Base-by-base conservation (phyloP, 1,140 invertebrate species). In the Octopus bimaculoides region DNA sequence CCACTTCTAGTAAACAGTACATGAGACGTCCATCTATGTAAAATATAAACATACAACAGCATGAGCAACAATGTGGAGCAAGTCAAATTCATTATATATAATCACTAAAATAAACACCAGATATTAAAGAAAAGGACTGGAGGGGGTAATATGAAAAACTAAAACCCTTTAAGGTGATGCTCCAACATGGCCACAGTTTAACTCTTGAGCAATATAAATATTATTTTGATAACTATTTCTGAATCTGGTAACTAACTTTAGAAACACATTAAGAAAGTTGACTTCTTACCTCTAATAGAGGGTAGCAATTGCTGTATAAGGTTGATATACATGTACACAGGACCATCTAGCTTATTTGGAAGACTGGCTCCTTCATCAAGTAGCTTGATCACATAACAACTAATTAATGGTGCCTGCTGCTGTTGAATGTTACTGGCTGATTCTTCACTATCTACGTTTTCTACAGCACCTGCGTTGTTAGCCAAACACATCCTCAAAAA, bases 401-500 rank as follows among this genome's bases (percentile, higher is more conserved):
- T 80, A 53, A 90, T 83, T 9, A 66, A 52, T 52, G 89, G 88
- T 20, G 87, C 85, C 91, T 87, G 91, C 92, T 56, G 92, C 92
- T 78, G 91, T 91, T 79, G 94, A 88, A 26, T 94, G 86, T 52
- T 93, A 90, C 77, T 92, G 92, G 81, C 94, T 91, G 87, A 95
- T 92, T 77, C 92, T 90, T 3, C 93, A 85, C 87, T 95, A 95
- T 82, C 92, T 87, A 81, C 93, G 90, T 5, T 94, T 85, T 71
- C 91, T 86, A 71, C 75, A 8, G 86, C 78, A 0, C 91, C 91
- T 52, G 91, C 89, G 12, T 86, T 86, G 6, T 90, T 84, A 52
- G 90, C 86, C 41, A 96, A 89, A 86, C 95, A 96, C 84, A 95
- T 91, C 5, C 95, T 92, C 78, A 95, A 88, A 89, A 96, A 96